Evolutionary conservation across 2,888 invertebrate species (phyloP), one percentile per base, ranked within the genome.

Genomic region (Notodromas monacha): DNA sequence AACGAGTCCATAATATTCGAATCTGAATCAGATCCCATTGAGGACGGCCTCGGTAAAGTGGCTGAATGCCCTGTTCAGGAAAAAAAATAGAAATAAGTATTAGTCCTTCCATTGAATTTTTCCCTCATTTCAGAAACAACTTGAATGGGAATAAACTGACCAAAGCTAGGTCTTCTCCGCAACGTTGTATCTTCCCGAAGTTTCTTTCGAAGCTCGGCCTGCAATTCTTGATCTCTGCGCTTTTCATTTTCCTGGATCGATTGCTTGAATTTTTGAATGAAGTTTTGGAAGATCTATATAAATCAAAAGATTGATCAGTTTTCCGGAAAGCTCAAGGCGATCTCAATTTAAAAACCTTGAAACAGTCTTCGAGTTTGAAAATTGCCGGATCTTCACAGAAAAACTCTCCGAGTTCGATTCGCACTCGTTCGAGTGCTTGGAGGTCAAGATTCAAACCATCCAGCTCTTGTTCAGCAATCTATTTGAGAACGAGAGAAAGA

Each of bases 281-380:
- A 27, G 13, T 12, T 31, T 30, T 30, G 30, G 28, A 35, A 28
- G 4, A 31, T 28, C 26, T 29, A 26, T 6, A 14, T 15, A 15
- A 27, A 13, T 15, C n/a, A 37, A 34, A 21, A 21, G 21, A n/a
- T n/a, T 6, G 8, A 6, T 21, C n/a, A 8, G 8, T 21, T n/a
- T n/a, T n/a, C 21, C 21, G n/a, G n/a, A 21, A 21, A 8, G 21
- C 21, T 21, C n/a, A 12, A 36, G 63, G 62, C 47, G 77, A 77
- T 55, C 89, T 86, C 28, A 62, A 63, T 41, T 72, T 69, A 45
- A 89, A 66, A 38, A 74, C 68, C 49, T 68, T 68, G 44, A 81
- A 76, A 44, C 84, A 84, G 46, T 89, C 86, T 46, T 89, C 84
- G 26, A 89, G 55, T 47, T 79, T 79, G 47, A 89, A 89, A 0